Evolutionary conservation across 2,888 invertebrate genomes (phyloP).

Genomic region (Abrostola triplasia): DNA sequence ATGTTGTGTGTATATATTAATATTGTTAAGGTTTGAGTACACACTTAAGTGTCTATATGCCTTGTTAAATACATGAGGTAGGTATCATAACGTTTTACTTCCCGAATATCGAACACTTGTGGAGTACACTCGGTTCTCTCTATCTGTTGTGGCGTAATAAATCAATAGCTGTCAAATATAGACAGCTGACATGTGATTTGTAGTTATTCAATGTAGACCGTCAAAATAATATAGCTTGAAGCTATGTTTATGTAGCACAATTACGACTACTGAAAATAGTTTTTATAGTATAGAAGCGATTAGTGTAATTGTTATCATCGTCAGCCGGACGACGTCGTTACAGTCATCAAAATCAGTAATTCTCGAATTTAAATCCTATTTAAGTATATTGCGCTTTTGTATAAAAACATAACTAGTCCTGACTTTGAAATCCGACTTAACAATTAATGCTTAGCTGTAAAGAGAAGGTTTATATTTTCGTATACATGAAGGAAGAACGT

Average conservation of each 20-base stretch:
- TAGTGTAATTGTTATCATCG: too few relatives aligned
- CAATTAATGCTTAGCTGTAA: not conserved
- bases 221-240: conserved; percentile 1
- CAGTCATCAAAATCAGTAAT: too few relatives aligned
- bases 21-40: too few relatives aligned
- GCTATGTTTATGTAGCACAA: not conserved
- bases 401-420: too few relatives aligned
- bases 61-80: not conserved
- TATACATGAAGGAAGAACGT: conserved; percentile 14
- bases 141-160: conserved; percentile 23
- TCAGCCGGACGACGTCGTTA: too few relatives aligned
- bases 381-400: too few relatives aligned
- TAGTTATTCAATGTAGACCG: conserved; percentile 16
- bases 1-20: too few relatives aligned
- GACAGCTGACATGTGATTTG: conserved; percentile 13
- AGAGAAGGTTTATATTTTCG: conserved; percentile 21
- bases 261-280: not conserved
- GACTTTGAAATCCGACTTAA: not conserved
- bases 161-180: conserved; percentile 11
- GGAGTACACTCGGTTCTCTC: conserved; percentile 5
- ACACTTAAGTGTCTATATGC: not conserved
- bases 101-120: not conserved
- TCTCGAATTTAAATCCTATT: too few relatives aligned
- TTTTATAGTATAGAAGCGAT: too few relatives aligned
- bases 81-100: not conserved